Evolutionary conservation across 2,888 invertebrate genomes (phyloP).

Genomic region (Spodoptera littoralis): DNA sequence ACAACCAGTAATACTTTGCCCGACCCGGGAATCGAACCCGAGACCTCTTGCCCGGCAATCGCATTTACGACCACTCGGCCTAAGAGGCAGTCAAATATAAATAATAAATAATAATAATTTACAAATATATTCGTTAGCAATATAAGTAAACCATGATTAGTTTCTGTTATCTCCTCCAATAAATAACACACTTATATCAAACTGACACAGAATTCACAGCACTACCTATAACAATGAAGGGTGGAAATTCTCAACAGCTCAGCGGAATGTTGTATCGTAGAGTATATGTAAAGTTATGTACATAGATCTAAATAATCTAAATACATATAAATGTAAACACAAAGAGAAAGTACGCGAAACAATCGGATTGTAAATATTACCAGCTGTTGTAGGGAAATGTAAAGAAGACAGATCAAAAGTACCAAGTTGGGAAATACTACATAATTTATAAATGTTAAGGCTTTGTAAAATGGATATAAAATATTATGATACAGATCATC

Average conservation of each 20-base stretch:
- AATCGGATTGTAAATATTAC: conserved; percentile 47
- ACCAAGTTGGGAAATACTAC: neutral
- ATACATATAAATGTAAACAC: conserved; percentile 16
- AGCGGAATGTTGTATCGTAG: conserved; percentile 18
- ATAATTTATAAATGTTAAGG: neutral
- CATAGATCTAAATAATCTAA: conserved; percentile 43
- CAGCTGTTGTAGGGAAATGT: conserved; percentile 31
- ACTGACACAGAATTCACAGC: neutral
- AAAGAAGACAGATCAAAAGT: conserved; percentile 17
- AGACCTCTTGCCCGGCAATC: too few species aligned
- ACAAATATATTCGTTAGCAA: too few species aligned
- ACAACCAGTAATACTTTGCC: too few species aligned
- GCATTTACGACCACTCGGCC: too few species aligned
- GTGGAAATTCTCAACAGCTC: conserved; percentile 13
- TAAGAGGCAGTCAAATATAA: too few species aligned
- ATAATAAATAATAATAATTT: too few species aligned
- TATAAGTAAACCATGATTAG: too few species aligned
- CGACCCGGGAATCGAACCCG: too few species aligned
- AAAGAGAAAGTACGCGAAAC: conserved; percentile 43
- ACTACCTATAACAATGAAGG: neutral
- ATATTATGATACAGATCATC: too few species aligned
- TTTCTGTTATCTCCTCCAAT: too few species aligned
- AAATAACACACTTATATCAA: neutral
- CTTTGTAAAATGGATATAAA: too few species aligned
- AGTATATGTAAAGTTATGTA: conserved; percentile 49